Evolutionary conservation across 1,140 invertebrate genomes (phyloP).

Genomic region (Eciton burchellii): DNA sequence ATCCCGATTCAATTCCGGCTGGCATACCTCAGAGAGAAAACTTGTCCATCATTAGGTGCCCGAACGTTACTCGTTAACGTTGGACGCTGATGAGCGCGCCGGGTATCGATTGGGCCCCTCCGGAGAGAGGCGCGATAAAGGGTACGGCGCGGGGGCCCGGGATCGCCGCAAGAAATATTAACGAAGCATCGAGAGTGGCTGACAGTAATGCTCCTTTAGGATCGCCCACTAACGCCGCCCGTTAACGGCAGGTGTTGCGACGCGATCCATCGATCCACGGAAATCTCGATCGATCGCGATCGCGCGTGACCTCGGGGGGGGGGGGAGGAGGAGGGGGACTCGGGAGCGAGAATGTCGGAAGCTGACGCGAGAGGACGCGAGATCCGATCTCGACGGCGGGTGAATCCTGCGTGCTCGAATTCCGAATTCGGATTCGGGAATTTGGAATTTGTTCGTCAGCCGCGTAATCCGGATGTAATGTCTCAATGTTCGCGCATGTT

Average conservation of each 20-base stretch:
- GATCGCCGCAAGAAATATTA: conserved; percentile 64
- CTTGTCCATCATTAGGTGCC: conserved; percentile 60
- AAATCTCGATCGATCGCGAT: conserved; percentile 56
- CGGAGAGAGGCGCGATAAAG: conserved; percentile 47
- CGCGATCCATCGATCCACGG: conserved; percentile 29
- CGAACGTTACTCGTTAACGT: conserved; percentile 66
- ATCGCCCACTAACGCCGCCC: conserved; percentile 8
- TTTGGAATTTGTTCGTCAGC: too few species aligned
- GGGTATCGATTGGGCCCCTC: conserved; percentile 57
- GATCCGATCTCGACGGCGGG: too few species aligned
- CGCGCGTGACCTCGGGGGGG: not conserved
- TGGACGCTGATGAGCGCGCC: conserved; percentile 45
- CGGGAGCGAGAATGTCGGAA: too few species aligned
- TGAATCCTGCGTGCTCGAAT: too few species aligned
- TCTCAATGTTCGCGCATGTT: not conserved
- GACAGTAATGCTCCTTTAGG: conserved; percentile 63
- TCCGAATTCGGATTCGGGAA: not conserved
- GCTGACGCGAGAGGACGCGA: too few species aligned
- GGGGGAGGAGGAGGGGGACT: too few species aligned
- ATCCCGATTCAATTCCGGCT: conserved; percentile 67
- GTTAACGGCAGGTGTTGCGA: conserved; percentile 51
- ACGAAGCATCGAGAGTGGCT: conserved; percentile 49
- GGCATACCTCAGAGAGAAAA: conserved; percentile 54
- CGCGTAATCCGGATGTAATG: not conserved
- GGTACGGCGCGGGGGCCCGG: conserved; percentile 38